Conservation (phyloP, 2,113 vertebrate species). For the Cercopithecus mona region DNA sequence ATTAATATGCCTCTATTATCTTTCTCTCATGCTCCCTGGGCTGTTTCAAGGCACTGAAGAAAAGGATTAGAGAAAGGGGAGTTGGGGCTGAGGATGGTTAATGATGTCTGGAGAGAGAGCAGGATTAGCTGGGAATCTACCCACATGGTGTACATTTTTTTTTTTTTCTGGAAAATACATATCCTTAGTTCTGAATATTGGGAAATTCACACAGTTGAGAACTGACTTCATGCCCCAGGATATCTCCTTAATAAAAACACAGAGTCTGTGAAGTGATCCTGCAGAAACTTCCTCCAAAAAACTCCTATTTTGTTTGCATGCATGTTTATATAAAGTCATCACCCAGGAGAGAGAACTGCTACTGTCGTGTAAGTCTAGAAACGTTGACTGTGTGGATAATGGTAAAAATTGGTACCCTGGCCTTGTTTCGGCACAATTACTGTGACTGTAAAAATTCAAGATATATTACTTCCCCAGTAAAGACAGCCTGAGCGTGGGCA, state of each 20-base stretch:
- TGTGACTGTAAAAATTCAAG: slow-evolving; percentile 69
- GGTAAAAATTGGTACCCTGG: slow-evolving; percentile 20
- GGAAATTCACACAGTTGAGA: background rate
- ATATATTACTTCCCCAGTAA: slow-evolving; percentile 58
- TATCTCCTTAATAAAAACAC: background rate
- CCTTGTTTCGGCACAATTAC: slow-evolving; percentile 50
- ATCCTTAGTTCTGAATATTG: background rate
- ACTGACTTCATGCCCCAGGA: background rate
- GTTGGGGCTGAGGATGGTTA: background rate
- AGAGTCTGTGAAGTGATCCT: background rate
- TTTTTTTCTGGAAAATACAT: background rate
- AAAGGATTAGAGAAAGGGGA: background rate
- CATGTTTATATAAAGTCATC: slow-evolving; percentile 18
- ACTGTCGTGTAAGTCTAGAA: background rate
- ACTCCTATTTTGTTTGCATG: background rate
- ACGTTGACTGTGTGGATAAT: background rate
- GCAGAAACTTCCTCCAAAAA: background rate
- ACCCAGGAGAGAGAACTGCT: slow-evolving; percentile 13
- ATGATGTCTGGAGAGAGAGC: background rate
- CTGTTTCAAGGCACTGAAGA: background rate
- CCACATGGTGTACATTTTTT: background rate
- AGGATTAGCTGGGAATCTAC: background rate
- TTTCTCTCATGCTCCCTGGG: background rate
- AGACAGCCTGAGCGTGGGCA: slow-evolving; percentile 36
- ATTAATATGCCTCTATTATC: background rate